Base-by-base conservation (phyloP, 2,113 vertebrate genomes). In the Varanus komodoensis region DNA sequence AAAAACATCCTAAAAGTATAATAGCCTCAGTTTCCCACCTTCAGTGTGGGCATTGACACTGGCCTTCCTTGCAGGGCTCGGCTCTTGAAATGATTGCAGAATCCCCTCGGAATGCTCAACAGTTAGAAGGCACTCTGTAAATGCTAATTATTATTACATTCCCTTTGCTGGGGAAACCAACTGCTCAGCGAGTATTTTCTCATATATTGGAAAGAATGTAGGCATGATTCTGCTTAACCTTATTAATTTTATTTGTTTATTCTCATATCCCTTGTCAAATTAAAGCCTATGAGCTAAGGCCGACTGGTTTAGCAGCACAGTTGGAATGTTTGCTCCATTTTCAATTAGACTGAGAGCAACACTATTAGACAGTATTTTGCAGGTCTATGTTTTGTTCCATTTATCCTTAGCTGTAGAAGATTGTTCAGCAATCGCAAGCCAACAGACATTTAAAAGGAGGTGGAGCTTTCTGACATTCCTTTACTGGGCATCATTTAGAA, bases 191-290 rank as follows among this genome's bases (percentile, higher is more conserved):
- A 82, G 32, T 71, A 88, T 84, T 90, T 95, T 93, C 90, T 87
- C 83, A 48, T 61, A 87, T 64, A 91, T 90, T 92, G 80, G 57
- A 91, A 91, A 94, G 86, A 67, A 93, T 77, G 90, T n/a, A 92
- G 54, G 78, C n/a, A 89, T 54, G 84, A 93, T 92, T 94, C 93
- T 89, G 91, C 84, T 93, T 90, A 89, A 69, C 50, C 86, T 92
- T 94, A 75, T 84, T 94, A 94, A 94, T 86, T 94, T 82, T 79
- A 91, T 32, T 84, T 85, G 68, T 32, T 94, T 94, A 90, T 21
- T 54, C 44, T 87, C 38, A 48, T 91, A 86, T 93, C 6, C 0
- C 92, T 93, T 90, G 34, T 93, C 92, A 92, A 87, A 92, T 94
- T 93, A 93, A 94, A 91, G 74, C 73, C 12, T 6, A 68, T 29